Evolutionary conservation across 2,888 invertebrate genomes (phyloP), one percentile per base, ranked within the genome.

Genomic region (Drosophila hamatofila): DNA sequence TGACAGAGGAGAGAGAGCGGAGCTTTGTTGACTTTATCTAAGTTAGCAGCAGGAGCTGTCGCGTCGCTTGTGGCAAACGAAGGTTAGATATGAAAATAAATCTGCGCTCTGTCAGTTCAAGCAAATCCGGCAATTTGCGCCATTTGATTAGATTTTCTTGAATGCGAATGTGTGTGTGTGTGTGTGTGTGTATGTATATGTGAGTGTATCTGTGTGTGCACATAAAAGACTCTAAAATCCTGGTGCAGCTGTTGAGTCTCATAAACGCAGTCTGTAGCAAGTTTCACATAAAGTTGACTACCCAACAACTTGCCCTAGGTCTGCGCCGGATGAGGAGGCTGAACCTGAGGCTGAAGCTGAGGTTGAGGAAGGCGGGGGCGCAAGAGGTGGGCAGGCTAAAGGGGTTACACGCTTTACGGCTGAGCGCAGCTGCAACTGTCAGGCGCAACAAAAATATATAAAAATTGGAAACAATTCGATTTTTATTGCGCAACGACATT

Each of bases 401-500:
- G 30, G 39, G 67, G 39, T 30, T 30, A 39, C 25, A 9, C 54
- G 49, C 49, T 62, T 72, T 61, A 62, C 44, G 64, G 73, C 78
- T 70, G 77, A 60, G 62, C 74, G 67, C 80, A 80, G 79, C 79
- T 79, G 79, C 80, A 72, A 49, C 65, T 76, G 76, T 56, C 80
- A 58, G 62, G 59, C 60, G 41, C 59, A 39, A 25, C 44, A 46
- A 2, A 56, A 52, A 52, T 52, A 16, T 52, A 33, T 51, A 52
- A 37, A 37, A 16, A 56, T 35, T 37, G 63, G 63, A 61, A 80
- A 80, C 78, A 67, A 80, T 70, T 82, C 75, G 80, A 80, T 83
- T 75, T 76, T 70, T 66, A 82, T 80, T 67, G 76, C 68, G 23
- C 37, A 75, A 77, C 68, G 82, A 72, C 82, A 83, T 78, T 80